Base-by-base conservation (phyloP, 2,797 vertebrate species). In the Sebastes itinus region DNA sequence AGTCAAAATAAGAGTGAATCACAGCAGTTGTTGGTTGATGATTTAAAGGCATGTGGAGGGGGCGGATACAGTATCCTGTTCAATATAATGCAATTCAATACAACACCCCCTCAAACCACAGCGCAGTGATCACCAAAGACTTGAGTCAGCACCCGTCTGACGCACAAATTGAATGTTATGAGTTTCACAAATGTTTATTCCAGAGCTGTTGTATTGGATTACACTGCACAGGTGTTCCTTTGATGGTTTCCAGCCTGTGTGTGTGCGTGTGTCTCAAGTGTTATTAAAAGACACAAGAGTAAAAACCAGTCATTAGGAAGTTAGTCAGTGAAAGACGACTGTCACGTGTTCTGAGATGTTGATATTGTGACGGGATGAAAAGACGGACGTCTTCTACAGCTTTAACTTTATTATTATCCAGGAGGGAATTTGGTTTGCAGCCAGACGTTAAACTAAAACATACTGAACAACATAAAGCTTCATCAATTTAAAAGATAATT, bases 51-150 rank as follows among this genome's bases (percentile, higher is more conserved):
- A 69, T 23, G 56, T 68, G 1, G 42, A 55, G 68, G 66, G 66
- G 75, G 58, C 4, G 68, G 76, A 61, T n/a, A 9, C 58, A 1
- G 25, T 49, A 63, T 72, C 72, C 74, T 75, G 77, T 80, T 32
- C 46, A 55, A n/a, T 42, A 58, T 42, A 61, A 70, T 30, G 30
- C 35, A 30, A 64, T 33, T 55, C 25, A 73, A 52, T 35, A 20
- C 23, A n/a, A 74, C 72, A 75, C 65, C 32, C 69, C 63, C 72
- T 25, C 83, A 81, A 61, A 86, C 82, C 81, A 72, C 80, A 80
- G 59, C 54, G 55, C 23, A 38, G 79, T 42, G 73, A 86, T 80
- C 60, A 56, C 64, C 62, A 28, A n/a, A 64, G 64, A 30, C 71
- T 28, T 68, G 69, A 84, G 49, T 86, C 81, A 77, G 76, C 72